Evolutionary conservation across 2,113 vertebrate genomes (phyloP), one percentile per base, ranked within the genome.

Genomic region (Glaucidium brasilianum): DNA sequence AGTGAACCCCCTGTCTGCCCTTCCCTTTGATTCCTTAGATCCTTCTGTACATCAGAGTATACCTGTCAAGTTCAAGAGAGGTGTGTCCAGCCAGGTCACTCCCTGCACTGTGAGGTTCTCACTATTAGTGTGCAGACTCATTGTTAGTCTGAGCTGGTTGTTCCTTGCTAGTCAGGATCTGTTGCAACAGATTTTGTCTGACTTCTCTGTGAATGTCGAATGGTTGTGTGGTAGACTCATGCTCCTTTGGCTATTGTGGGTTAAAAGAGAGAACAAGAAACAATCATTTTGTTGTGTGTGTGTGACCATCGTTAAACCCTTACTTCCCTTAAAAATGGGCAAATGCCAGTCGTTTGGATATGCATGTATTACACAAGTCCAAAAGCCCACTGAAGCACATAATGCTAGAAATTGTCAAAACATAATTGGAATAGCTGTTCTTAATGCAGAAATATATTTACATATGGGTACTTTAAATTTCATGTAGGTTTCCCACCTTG

Each of bases 41-140:
- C 29, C 29, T 74, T 41, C 56, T 37, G 22, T 43, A 76, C 25
- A 10, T 12, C 17, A 34, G 23, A 55, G 21, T 18, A 27, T n/a
- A n/a, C 52, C 45, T 18, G 6, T 35, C 18, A 18, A 41, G 34
- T 12, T 64, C 25, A 26, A 27, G 52, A 47, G 49, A 9, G 9
- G 8, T 41, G 27, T 22, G 22, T 66, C n/a, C 27, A 26, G 58
- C 47, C 0, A 1, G 10, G 43, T 64, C 16, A 34, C 58, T 68
- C 21, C 30, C 17, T 0, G 3, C 23, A 5, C 37, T 14, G 25
- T 6, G 4, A 17, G 30, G 37, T 58, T 68, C 29, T 69, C 29
- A 4, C 45, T 23, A 0, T 4, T 49, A 27, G 11, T 0, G 0
- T 35, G 20, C 60, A 53, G 52, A 21, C 12, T 30, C 41, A 35